A percentile compares a stretch with the other conserved stretches of the same genome.
Evolutionary conservation across 2,113 vertebrate genomes (phyloP).

Genomic region (Callopanchax toddi): DNA sequence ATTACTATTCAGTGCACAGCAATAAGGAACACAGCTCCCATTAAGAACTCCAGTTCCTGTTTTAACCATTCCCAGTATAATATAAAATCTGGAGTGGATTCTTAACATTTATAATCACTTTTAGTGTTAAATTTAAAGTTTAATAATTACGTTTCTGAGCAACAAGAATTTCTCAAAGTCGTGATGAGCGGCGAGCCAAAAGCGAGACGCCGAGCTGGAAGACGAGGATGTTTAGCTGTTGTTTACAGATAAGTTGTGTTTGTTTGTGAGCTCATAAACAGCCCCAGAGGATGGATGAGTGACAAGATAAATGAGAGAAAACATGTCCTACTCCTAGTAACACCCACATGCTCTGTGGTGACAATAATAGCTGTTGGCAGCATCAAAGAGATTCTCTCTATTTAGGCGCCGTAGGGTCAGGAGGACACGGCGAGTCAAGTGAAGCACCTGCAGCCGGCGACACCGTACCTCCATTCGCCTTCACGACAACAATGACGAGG

Average conservation of each 20-base stretch:
- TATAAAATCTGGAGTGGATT: neutral
- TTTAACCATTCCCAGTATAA: neutral
- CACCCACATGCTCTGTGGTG: conserved; percentile 23
- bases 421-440: neutral
- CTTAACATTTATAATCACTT: neutral
- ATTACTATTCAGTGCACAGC: neutral
- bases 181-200: conserved; percentile 19
- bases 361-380: conserved; percentile 21
- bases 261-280: conserved; percentile 41
- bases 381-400: conserved; percentile 22
- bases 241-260: conserved; percentile 41
- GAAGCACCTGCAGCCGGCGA: conserved; percentile 20
- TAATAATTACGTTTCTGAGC: conserved; percentile 6
- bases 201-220: conserved; percentile 21
- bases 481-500: conserved; percentile 1
- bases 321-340: conserved; percentile 28
- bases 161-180: conserved; percentile 14
- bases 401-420: conserved; percentile 36
- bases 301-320: conserved; percentile 56
- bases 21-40: neutral
- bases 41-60: neutral
- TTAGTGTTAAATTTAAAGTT: conserved; percentile 8
- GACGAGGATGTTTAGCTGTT: conserved; percentile 36
- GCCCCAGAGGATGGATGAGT: conserved; percentile 50
- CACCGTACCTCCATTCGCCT: conserved; percentile 1